phyloP scores from a whole-genome alignment of 2,888 invertebrate genomes.

The Teleiodes luculella region DNA sequence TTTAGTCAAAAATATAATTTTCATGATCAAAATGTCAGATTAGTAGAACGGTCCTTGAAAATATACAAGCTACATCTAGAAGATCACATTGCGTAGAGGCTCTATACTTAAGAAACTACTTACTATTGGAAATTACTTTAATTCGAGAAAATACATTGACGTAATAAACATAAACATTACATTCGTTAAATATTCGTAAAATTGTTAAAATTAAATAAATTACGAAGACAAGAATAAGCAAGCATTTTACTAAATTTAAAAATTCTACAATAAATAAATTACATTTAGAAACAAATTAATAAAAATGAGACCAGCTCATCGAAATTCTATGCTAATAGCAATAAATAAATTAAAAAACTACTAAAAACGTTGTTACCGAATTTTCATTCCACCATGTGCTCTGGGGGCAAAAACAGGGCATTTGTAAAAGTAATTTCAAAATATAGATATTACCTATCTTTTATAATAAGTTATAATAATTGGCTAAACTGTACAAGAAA shows the following conservation, averaged over 20 bases:
- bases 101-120: conserved; percentile 41
- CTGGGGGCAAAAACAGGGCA: conserved; percentile 34
- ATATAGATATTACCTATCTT: background rate
- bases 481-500: background rate
- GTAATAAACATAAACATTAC: background rate
- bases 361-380: background rate
- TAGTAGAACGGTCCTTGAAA: conserved; percentile 22
- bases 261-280: background rate
- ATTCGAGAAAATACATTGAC: background rate
- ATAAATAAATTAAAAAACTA: background rate
- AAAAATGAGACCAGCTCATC: conserved; percentile 40
- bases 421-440: background rate
- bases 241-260: background rate
- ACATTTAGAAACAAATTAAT: conserved; percentile 16
- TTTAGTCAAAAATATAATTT: too few species aligned
- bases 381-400: conserved; percentile 68
- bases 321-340: conserved; percentile 8
- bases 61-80: conserved; percentile 52
- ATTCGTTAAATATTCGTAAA: conserved; percentile 8
- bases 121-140: conserved; percentile 21
- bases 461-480: background rate
- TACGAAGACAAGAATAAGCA: background rate
- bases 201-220: background rate
- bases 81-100: conserved; percentile 71
- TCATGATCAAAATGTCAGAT: too few species aligned